A percentile compares a stretch with the other conserved stretches of the same genome.
Conservation (phyloP, 2,113 vertebrate species). For the Amphiprion percula region DNA sequence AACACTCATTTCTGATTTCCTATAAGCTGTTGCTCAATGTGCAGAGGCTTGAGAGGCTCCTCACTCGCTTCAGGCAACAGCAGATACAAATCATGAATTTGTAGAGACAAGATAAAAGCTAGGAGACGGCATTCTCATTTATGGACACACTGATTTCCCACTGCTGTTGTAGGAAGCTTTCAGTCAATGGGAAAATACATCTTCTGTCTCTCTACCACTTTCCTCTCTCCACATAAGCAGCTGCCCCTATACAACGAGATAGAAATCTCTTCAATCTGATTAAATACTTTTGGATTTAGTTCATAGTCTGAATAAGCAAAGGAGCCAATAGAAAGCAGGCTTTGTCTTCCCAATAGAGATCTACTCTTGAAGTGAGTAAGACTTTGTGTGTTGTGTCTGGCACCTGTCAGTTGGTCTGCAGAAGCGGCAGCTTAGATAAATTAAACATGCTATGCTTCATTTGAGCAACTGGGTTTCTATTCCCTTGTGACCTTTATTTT, state of each 20-base stretch:
- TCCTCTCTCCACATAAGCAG: conserved; percentile 31
- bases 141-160: conserved; percentile 55
- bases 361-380: conserved; percentile 27
- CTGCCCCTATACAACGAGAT: conserved; percentile 45
- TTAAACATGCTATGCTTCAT: conserved; percentile 76
- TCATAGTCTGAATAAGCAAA: conserved; percentile 43
- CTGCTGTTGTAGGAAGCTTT: conserved; percentile 27
- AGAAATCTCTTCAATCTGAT: conserved; percentile 72
- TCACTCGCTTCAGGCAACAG: conserved; percentile 46
- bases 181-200: conserved; percentile 42
- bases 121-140: conserved; percentile 50
- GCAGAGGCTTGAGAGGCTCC: conserved; percentile 27
- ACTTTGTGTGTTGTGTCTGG: conserved; percentile 59
- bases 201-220: not conserved
- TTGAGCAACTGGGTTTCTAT: conserved; percentile 57
- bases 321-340: conserved; percentile 49
- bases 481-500: conserved; percentile 20
- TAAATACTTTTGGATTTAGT: conserved; percentile 67
- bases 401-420: conserved; percentile 71
- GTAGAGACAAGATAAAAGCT: conserved; percentile 66
- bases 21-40: conserved; percentile 40
- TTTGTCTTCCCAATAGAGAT: conserved; percentile 40
- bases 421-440: conserved; percentile 64
- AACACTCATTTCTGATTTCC: conserved; percentile 39
- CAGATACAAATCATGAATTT: conserved; percentile 69